Percentiles rank a stretch among this genome's conserved stretches.
These are phyloP conservation scores for Clarias macrocephalus DNA, from an alignment of 2,113 vertebrate genomes.

Conservation along the genomic window DNA sequence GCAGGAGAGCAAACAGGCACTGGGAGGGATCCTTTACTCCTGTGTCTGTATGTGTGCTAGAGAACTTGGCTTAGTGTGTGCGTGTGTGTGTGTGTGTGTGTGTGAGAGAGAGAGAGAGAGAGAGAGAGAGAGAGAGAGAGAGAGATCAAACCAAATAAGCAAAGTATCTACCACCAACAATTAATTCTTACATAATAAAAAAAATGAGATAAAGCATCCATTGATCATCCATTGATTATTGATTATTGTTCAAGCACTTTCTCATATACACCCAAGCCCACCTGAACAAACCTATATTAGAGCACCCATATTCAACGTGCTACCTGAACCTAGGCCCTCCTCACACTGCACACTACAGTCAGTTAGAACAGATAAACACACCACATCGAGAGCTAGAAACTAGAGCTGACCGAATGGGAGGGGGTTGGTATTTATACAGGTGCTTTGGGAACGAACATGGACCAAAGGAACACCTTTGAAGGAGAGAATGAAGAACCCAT, in stretches of 20 bases:
- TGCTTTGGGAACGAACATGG: conserved; percentile 39
- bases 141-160: not conserved
- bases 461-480: conserved; percentile 45
- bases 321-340: conserved; percentile 31
- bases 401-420: conserved; percentile 15
- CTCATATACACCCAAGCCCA: conserved; percentile 31
- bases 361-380: conserved; percentile 44
- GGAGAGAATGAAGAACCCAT: conserved; percentile 32
- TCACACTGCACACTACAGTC: not conserved
- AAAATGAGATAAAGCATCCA: no score
- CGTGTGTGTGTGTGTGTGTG: not conserved
- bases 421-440: conserved; percentile 57
- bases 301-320: not conserved
- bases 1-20: conserved; percentile 38
- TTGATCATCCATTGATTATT: not conserved
- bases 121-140: no score
- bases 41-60: conserved; percentile 5
- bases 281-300: conserved; percentile 48
- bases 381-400: conserved; percentile 51
- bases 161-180: not conserved
- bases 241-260: not conserved
- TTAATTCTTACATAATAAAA: not conserved
- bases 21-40: conserved; percentile 35
- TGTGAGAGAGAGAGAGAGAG: not conserved
- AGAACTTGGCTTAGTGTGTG: not conserved